A percentile compares a stretch with the other conserved stretches of the same genome.
Evolutionary conservation across 2,888 invertebrate species (phyloP).

Genomic region (Hirtodrosophila confusa): DNA sequence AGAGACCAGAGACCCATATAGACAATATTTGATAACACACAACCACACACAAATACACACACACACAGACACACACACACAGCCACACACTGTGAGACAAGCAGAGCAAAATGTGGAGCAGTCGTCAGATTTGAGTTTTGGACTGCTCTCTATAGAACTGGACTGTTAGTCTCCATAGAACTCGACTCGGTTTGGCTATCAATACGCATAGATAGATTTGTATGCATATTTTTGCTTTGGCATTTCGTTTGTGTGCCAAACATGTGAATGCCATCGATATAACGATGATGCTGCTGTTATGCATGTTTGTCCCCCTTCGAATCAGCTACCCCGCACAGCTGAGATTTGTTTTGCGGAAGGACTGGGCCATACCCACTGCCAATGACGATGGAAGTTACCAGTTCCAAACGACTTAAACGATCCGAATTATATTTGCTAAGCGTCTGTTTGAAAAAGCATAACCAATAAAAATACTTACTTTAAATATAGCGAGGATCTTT

Average conservation of each 20-base stretch:
- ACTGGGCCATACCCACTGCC: conserved; percentile 25
- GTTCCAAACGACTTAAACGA: conserved; percentile 17
- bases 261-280: conserved; percentile 77
- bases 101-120: conserved; percentile 77
- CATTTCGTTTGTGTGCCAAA: conserved; percentile 79
- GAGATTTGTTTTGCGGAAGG: conserved; percentile 62
- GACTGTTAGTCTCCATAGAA: too few species aligned
- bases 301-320: conserved; percentile 14
- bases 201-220: conserved; percentile 73
- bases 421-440: conserved; percentile 5
- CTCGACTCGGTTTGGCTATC: conserved; percentile 54
- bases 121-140: conserved; percentile 65
- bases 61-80: conserved; percentile 26
- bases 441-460: neutral
- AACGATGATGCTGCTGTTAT: conserved; percentile 61
- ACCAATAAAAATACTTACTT: neutral
- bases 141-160: conserved; percentile 32
- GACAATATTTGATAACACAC: conserved; percentile 49
- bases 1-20: conserved; percentile 49
- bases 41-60: conserved; percentile 19
- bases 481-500: neutral
- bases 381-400: conserved; percentile 1
- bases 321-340: conserved; percentile 24
- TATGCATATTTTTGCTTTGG: conserved; percentile 77
- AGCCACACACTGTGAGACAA: conserved; percentile 44